Conservation (phyloP, 2,888 invertebrate genomes). For the Cosmia trapezina region DNA sequence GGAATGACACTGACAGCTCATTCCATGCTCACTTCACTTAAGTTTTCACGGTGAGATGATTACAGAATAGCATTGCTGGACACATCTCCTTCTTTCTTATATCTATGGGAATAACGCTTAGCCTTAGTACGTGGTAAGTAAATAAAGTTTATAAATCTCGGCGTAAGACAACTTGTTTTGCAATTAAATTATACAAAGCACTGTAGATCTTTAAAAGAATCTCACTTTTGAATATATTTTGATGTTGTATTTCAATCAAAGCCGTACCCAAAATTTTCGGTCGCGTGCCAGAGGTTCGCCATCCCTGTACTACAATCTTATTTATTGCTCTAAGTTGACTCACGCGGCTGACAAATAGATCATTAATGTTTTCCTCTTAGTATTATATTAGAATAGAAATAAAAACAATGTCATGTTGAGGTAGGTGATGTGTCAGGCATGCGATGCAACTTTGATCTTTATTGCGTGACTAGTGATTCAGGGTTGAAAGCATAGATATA, state of each 20-base stretch:
- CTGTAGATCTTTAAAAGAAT: no score
- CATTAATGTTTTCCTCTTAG: constrained; percentile 35
- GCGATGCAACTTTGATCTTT: constrained; percentile 1
- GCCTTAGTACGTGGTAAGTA: no score
- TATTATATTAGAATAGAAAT: constrained; percentile 25
- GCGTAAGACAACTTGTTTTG: no score
- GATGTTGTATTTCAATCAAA: background rate
- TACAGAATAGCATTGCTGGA: no score
- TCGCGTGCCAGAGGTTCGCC: background rate
- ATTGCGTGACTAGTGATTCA: background rate
- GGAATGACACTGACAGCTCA: no score
- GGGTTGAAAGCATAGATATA: no score
- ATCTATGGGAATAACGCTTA: no score
- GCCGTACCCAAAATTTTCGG: background rate
- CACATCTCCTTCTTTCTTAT: no score
- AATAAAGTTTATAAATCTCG: no score
- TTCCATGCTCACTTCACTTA: no score
- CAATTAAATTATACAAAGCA: no score
- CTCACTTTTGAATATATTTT: background rate
- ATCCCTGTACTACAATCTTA: constrained; percentile 31
- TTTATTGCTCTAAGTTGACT: constrained; percentile 53
- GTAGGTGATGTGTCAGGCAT: constrained; percentile 14
- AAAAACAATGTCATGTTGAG: constrained; percentile 34
- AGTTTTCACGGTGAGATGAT: no score
- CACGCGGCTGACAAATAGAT: constrained; percentile 44